A percentile compares a stretch with the other conserved stretches of the same genome.
Evolutionary conservation across 1,140 invertebrate species (phyloP).

Genomic region (Sitophilus oryzae): DNA sequence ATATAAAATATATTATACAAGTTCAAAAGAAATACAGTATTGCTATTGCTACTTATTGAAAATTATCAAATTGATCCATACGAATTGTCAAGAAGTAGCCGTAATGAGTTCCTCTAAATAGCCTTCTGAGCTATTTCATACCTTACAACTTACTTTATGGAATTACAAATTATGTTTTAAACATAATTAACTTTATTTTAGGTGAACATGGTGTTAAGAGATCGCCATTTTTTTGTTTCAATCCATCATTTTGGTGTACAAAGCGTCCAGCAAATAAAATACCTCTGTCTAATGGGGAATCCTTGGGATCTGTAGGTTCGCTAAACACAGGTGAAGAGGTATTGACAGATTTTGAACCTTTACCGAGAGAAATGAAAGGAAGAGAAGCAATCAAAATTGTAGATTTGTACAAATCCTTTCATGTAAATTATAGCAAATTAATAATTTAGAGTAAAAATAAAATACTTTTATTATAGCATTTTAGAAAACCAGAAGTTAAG

Average conservation of each 20-base stretch:
- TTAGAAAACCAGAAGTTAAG: constrained; percentile 50
- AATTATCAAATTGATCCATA: too few species aligned
- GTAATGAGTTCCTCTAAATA: too few species aligned
- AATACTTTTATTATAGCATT: constrained; percentile 45
- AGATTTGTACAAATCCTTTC: constrained; percentile 64
- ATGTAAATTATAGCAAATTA: constrained; percentile 32
- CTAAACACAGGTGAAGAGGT: constrained; percentile 53
- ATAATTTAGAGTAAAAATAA: not conserved
- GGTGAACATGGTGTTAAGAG: constrained; percentile 69
- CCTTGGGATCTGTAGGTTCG: constrained; percentile 48
- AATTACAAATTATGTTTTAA: constrained; percentile 4
- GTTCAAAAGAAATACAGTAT: too few species aligned
- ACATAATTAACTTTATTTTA: constrained; percentile 39
- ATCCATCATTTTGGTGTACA: constrained; percentile 61
- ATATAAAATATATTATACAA: too few species aligned
- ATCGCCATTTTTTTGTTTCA: constrained; percentile 65
- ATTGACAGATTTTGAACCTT: constrained; percentile 63
- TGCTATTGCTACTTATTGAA: too few species aligned
- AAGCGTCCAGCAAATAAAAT: constrained; percentile 47
- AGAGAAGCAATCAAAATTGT: constrained; percentile 71
- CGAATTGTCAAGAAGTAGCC: too few species aligned
- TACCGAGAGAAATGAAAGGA: constrained; percentile 64
- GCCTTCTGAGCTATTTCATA: too few species aligned
- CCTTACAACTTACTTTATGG: too few species aligned
- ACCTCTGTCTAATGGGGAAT: constrained; percentile 54